phyloP scores from a whole-genome alignment of 2,113 vertebrate genomes.

The Ramphastos sulfuratus region DNA sequence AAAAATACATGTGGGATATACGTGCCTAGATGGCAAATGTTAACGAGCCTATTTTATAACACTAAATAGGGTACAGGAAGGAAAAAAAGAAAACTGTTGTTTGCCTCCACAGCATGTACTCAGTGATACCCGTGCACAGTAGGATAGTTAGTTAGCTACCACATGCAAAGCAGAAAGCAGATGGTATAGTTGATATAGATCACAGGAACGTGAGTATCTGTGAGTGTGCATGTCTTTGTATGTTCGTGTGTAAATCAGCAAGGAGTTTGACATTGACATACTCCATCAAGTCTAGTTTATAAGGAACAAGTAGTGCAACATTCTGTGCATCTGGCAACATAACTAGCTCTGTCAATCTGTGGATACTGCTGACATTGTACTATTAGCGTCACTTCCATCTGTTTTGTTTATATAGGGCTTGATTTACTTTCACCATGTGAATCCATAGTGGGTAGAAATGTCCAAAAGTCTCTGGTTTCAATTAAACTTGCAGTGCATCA shows the following conservation, averaged over 20 bases:
- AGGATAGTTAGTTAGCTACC: constrained; percentile 82
- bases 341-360: constrained; percentile 85
- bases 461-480: constrained; percentile 74
- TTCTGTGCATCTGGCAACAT: constrained; percentile 86
- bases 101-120: constrained; percentile 82
- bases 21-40: constrained; percentile 73
- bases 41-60: constrained; percentile 79
- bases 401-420: constrained; percentile 84
- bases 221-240: constrained; percentile 80
- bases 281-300: constrained; percentile 86
- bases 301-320: constrained; percentile 86
- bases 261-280: constrained; percentile 86
- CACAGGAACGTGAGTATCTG: constrained; percentile 82
- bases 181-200: constrained; percentile 82
- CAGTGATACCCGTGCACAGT: constrained; percentile 79
- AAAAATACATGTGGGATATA: constrained; percentile 72
- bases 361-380: constrained; percentile 85
- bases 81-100: constrained; percentile 75
- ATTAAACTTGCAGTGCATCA: constrained; percentile 66
- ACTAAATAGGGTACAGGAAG: constrained; percentile 73
- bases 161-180: constrained; percentile 84
- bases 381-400: constrained; percentile 83
- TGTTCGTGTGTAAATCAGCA: constrained; percentile 83
- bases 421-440: constrained; percentile 80
- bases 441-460: constrained; percentile 71